Conservation (phyloP, 1,140 invertebrate species). For the Zaprionus ornatus region DNA sequence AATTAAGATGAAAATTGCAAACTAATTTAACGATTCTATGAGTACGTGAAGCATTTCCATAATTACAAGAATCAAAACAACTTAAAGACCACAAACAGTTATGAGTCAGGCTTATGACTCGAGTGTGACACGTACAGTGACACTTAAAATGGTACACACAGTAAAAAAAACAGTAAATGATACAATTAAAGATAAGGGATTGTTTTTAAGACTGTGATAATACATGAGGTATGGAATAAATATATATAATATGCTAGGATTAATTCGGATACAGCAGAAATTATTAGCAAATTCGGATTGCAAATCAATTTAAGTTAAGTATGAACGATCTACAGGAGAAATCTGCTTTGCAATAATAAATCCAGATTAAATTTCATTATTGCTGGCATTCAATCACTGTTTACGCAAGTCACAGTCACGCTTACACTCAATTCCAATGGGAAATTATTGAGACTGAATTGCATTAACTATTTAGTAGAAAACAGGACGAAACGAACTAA, state of each 20-base stretch:
- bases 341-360: neutral
- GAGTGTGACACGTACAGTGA: neutral
- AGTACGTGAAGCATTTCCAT: neutral
- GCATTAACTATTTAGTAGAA: conserved; percentile 31
- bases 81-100: neutral
- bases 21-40: neutral
- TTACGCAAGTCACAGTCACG: neutral
- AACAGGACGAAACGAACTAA: conserved; percentile 7
- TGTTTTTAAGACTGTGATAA: neutral
- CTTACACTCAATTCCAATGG: neutral
- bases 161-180: neutral
- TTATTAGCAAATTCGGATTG: neutral
- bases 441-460: conserved; percentile 14
- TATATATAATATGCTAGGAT: neutral
- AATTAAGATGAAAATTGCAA: neutral
- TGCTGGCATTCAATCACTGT: neutral
- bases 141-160: neutral
- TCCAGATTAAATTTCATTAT: neutral
- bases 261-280: too few relatives aligned
- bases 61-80: neutral
- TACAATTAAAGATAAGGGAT: neutral
- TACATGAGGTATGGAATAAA: neutral
- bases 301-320: neutral
- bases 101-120: neutral
- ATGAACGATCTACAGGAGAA: neutral